These are phyloP conservation scores for Gobio occitaniae DNA, from an alignment of 2,797 vertebrate species.

Conservation along the genomic window DNA sequence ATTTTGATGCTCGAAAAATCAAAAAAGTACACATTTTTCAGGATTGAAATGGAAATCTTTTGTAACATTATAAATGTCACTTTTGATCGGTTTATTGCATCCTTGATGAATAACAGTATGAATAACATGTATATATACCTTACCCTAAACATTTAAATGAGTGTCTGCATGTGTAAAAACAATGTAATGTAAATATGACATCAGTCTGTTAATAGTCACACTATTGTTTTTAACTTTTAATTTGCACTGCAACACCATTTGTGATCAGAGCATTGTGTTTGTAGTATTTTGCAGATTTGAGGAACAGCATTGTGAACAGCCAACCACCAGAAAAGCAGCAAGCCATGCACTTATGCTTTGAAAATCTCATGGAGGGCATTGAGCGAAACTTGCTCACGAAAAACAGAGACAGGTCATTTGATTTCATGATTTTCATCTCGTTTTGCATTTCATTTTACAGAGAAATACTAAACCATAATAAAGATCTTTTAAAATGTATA, in stretches of 20 bases:
- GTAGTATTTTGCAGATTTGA: slow-evolving; percentile 95
- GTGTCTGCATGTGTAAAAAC: not conserved
- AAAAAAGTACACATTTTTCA: not conserved
- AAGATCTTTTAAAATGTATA: not conserved
- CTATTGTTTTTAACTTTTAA: not conserved
- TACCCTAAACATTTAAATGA: not conserved
- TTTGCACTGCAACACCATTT: not conserved
- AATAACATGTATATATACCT: no score
- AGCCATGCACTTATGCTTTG: slow-evolving; percentile 98
- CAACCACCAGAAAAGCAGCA: slow-evolving; percentile 98
- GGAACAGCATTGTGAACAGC: slow-evolving; percentile 97
- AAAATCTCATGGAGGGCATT: slow-evolving; percentile 98
- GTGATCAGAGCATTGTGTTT: not conserved
- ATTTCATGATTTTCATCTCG: not conserved
- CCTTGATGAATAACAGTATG: not conserved
- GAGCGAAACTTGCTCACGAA: slow-evolving; percentile 96
- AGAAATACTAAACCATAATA: not conserved
- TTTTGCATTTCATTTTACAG: not conserved
- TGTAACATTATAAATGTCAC: not conserved
- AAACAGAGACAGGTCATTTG: slow-evolving; percentile 91
- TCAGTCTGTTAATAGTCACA: not conserved
- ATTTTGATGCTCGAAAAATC: not conserved
- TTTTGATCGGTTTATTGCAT: not conserved
- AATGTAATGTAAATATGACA: not conserved
- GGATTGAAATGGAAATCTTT: not conserved